phyloP scores from a whole-genome alignment of 2,797 vertebrate genomes.

The Coregonus sp. region DNA sequence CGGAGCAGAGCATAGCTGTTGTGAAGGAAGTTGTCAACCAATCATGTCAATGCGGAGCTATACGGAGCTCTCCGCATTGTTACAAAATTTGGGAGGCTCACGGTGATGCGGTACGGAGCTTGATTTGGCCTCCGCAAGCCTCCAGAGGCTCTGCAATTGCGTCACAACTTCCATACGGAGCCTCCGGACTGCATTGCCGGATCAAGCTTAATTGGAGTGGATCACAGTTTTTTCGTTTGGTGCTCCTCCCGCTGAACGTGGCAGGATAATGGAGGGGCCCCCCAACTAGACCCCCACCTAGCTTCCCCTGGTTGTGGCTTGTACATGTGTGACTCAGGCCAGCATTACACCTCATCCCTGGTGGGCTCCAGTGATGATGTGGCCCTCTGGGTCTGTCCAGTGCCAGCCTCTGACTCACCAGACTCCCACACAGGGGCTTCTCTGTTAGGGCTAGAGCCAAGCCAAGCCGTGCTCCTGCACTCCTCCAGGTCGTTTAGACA shows the following conservation, averaged over 20 bases:
- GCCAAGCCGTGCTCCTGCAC: not conserved
- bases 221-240: conserved; percentile 58
- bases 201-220: conserved; percentile 62
- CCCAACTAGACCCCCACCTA: not conserved
- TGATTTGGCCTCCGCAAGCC: too few species aligned
- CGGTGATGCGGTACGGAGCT: too few species aligned
- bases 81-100: too few species aligned
- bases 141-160: too few species aligned
- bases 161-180: too few species aligned
- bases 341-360: not conserved
- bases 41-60: too few species aligned
- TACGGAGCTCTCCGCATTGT: too few species aligned
- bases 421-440: not conserved
- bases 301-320: not conserved
- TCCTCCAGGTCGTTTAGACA: conserved; percentile 54
- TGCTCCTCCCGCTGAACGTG: conserved; percentile 52
- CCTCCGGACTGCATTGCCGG: too few species aligned
- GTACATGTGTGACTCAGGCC: not conserved
- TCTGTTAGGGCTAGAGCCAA: not conserved
- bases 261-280: not conserved
- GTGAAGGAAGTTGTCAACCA: too few species aligned
- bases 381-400: not conserved
- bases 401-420: not conserved
- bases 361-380: not conserved
- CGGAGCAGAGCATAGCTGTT: too few species aligned